Evolutionary conservation across 1,140 invertebrate species (phyloP).

Genomic region (Drosophila watanabei): DNA sequence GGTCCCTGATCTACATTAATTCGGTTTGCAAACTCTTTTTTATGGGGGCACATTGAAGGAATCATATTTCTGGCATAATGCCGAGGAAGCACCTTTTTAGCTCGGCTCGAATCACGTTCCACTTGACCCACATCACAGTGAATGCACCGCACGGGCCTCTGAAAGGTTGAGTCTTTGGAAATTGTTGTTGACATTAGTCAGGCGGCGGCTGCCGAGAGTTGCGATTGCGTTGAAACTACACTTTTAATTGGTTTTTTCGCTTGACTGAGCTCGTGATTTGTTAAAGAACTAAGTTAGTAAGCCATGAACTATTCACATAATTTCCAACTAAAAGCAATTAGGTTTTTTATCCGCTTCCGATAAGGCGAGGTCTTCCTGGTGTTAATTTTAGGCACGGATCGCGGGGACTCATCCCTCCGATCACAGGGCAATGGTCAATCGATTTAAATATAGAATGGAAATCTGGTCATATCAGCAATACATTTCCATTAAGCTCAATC

Average conservation of each 20-base stretch:
- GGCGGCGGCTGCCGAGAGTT: conserved; percentile 19
- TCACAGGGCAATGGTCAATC: conserved; percentile 32
- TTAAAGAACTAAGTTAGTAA: conserved; percentile 6
- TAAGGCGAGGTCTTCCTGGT: conserved; percentile 17
- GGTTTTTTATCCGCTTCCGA: conserved; percentile 10
- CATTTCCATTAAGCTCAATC: conserved; percentile 24
- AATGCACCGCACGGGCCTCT: conserved; percentile 30
- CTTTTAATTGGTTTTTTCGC: conserved; percentile 29
- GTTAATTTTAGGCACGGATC: conserved; percentile 7
- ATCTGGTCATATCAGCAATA: conserved; percentile 47
- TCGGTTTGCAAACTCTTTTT: not conserved
- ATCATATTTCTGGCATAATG: conserved; percentile 22
- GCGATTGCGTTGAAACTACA: conserved; percentile 9
- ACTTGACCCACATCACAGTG: conserved; percentile 51
- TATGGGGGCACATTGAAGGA: conserved; percentile 8
- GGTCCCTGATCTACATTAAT: conserved; percentile 20
- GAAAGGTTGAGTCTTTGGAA: conserved; percentile 47
- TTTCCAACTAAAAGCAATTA: conserved; percentile 17
- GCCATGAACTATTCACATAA: conserved; percentile 32
- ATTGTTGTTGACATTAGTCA: conserved; percentile 42
- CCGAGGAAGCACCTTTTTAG: conserved; percentile 27
- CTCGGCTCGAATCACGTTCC: conserved; percentile 47
- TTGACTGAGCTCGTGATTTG: conserved; percentile 4
- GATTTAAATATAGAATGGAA: conserved; percentile 62
- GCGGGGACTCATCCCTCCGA: conserved; percentile 23